Evolutionary conservation across 1,140 invertebrate species (phyloP), one percentile per base, ranked within the genome.

Genomic region (Delia radicum): DNA sequence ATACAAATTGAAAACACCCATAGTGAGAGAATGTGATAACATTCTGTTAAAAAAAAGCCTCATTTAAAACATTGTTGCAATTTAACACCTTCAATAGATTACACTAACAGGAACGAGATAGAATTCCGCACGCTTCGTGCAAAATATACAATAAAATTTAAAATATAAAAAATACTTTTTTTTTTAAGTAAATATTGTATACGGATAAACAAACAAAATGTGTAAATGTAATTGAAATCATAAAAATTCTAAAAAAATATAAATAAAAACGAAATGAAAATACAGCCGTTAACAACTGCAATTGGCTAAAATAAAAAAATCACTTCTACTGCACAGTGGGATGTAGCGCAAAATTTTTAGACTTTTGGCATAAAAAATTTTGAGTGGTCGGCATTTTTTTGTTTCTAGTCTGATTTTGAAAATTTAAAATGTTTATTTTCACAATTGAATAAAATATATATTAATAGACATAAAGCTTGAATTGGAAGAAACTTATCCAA

Each of bases 11-110:
- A 33, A 37, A 69, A 33, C 29, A 15, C 28, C 29, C 29, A 33
- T 21, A 28, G 31, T 21, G 65, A 33, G 63, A 31, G n/a, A 31
- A 31, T 67, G 63, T 31, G 21, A 67, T 31, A 31, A 33, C n/a
- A n/a, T n/a, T n/a, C n/a, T 55, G 48, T 55, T 15, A 42, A 42
- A 37, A 37, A 42, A 13, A 42, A 10, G 48, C 48, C 48, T 55
- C 21, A 55, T 21, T 3, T 18, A 37, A 69, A 69, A 69, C 10
- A 28, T 69, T 69, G 65, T 69, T 69, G 65, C 65, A 69, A 69
- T 69, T 69, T 69, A 69, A 69, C 65, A 69, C 65, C 65, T 69
- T 69, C 29, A 55, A 37, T 37, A 37, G 13, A 37, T 0, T 10
- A 37, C 31, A 37, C 1, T n/a, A 37, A 37, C 33, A 37, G 13